Conservation (phyloP, 2,797 vertebrate genomes). For the Rousettus madagascariensis region DNA sequence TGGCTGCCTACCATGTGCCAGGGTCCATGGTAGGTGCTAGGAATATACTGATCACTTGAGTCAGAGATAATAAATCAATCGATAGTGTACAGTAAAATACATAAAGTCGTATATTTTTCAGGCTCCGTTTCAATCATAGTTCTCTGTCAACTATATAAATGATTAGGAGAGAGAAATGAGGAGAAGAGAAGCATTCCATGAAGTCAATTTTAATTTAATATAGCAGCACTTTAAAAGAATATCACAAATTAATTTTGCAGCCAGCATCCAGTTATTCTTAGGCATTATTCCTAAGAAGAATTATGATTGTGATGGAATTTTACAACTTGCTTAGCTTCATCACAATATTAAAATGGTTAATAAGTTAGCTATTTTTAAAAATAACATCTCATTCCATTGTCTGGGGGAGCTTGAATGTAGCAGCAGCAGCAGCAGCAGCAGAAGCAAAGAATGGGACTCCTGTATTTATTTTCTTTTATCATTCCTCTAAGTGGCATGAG, state of each 20-base stretch:
- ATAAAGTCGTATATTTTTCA: constrained; percentile 5
- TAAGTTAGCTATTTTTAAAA: neutral
- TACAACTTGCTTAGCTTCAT: constrained; percentile 75
- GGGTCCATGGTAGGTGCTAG: neutral
- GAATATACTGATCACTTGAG: neutral
- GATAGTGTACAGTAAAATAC: constrained; percentile 51
- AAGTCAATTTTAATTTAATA: constrained; percentile 67
- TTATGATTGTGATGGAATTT: constrained; percentile 66
- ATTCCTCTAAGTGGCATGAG: neutral
- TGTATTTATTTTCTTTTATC: neutral
- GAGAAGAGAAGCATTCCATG: constrained; percentile 31
- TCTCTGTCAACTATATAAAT: neutral
- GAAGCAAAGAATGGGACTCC: neutral
- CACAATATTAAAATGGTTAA: constrained; percentile 51
- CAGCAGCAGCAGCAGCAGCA: neutral
- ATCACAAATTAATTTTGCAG: constrained; percentile 72
- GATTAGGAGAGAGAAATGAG: neutral
- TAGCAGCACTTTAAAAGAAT: constrained; percentile 57
- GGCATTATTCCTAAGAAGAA: constrained; percentile 58
- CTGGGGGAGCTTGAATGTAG: neutral
- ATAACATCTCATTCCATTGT: neutral
- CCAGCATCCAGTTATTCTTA: constrained; percentile 58
- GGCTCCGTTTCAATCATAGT: neutral
- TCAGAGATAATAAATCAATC: constrained; percentile 48
- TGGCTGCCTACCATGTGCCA: neutral